A percentile compares a stretch with the other conserved stretches of the same genome.
These are phyloP conservation scores for Aphrophora alni DNA, from an alignment of 2,888 invertebrate species.

Conservation along the genomic window DNA sequence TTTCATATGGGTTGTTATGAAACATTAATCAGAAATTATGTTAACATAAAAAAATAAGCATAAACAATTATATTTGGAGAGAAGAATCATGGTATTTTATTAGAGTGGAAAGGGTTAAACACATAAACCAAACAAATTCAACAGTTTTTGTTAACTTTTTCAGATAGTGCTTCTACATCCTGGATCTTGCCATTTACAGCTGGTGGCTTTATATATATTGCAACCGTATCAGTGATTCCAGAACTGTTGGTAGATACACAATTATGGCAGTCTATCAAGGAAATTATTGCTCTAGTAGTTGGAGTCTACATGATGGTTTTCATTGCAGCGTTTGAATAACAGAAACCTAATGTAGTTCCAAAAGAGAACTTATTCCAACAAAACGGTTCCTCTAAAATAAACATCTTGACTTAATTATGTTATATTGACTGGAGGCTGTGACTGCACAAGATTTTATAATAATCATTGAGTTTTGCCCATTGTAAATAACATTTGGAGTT, in stretches of 20 bases:
- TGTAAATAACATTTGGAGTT: background rate
- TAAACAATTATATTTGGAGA: too few species aligned
- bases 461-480: background rate
- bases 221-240: conserved; percentile 98
- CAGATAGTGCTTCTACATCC: conserved; percentile 72
- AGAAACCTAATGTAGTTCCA: background rate
- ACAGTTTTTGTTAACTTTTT: conserved; percentile 19
- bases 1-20: too few species aligned
- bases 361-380: background rate
- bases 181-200: conserved; percentile 98
- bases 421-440: background rate
- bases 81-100: too few species aligned
- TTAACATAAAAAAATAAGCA: too few species aligned
- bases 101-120: too few species aligned
- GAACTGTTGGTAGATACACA: conserved; percentile 91
- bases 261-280: conserved; percentile 87
- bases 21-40: too few species aligned
- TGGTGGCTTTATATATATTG: conserved; percentile 99
- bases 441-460: background rate
- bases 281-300: conserved; percentile 84
- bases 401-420: background rate
- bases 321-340: conserved; percentile 79
- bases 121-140: too few species aligned
- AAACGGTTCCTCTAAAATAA: background rate
- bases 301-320: conserved; percentile 97